Conservation (phyloP, 2,797 vertebrate species). For the Coranthus polyacanthus region DNA sequence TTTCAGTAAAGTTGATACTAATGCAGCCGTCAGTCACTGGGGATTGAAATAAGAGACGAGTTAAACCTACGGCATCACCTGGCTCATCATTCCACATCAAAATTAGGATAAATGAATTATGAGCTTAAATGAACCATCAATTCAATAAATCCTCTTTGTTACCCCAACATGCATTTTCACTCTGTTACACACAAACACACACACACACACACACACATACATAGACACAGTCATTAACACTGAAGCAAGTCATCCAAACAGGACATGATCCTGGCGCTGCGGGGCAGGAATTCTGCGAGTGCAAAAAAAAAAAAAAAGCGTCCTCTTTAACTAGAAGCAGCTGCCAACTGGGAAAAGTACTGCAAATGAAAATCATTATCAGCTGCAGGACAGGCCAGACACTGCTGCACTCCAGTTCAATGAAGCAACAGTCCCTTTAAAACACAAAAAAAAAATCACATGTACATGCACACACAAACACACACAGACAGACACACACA, state of each 20-base stretch:
- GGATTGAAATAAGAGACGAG: constrained; percentile 63
- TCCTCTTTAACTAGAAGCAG: constrained; percentile 81
- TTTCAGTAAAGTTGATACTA: constrained; percentile 52
- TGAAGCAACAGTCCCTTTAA: constrained; percentile 59
- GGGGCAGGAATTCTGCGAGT: constrained; percentile 76
- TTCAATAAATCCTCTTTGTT: constrained; percentile 56
- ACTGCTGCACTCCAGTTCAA: constrained; percentile 57
- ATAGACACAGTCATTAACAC: constrained; percentile 67
- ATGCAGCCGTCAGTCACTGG: constrained; percentile 39
- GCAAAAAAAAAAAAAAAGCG: constrained; percentile 46
- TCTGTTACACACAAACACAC: too few relatives aligned
- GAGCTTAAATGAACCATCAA: constrained; percentile 77
- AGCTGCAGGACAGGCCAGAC: constrained; percentile 79
- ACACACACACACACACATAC: constrained; percentile 27
- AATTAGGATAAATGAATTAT: constrained; percentile 65
- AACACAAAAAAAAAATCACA: constrained; percentile 61
- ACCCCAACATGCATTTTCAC: constrained; percentile 6
- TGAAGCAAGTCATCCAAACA: constrained; percentile 74
- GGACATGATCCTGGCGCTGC: constrained; percentile 76
- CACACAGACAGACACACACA: constrained; percentile 18
- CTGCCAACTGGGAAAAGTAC: constrained; percentile 78
- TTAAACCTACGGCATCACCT: constrained; percentile 46
- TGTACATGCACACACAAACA: constrained; percentile 26
- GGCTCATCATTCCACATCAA: constrained; percentile 48
- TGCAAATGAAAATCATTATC: constrained; percentile 84